phyloP scores from a whole-genome alignment of 2,888 invertebrate genomes.

The Drosophila nr. fundita region DNA sequence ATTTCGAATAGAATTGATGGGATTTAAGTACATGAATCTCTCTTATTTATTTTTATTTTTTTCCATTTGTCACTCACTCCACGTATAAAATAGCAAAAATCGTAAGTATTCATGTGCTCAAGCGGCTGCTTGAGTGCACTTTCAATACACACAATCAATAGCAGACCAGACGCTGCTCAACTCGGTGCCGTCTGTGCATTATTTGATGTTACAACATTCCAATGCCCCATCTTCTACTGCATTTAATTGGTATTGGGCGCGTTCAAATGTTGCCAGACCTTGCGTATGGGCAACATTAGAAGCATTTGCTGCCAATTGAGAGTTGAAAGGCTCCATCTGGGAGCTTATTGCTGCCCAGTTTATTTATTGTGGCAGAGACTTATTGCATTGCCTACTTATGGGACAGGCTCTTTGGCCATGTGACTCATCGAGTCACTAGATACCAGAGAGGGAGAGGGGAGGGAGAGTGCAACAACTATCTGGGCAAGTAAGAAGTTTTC shows the following conservation, averaged over 20 bases:
- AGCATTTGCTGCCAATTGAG: not conserved
- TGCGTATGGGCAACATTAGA: constrained; percentile 32
- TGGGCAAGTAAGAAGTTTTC: not conserved
- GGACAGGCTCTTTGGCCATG: not conserved
- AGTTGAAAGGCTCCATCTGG: constrained; percentile 6
- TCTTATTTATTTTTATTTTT: not conserved
- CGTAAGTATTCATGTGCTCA: constrained; percentile 9
- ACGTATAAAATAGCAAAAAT: not conserved
- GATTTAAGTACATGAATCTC: not conserved
- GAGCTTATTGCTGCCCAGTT: not conserved
- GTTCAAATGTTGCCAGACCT: constrained; percentile 9
- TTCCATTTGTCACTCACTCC: not conserved
- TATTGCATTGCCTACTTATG: constrained; percentile 21
- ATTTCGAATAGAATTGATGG: not conserved
- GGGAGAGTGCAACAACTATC: constrained; percentile 1
- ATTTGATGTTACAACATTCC: constrained; percentile 1
- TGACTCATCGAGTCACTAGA: constrained; percentile 17
- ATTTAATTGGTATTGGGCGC: constrained; percentile 6
- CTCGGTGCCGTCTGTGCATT: not conserved
- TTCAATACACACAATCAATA: constrained; percentile 60
- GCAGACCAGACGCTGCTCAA: constrained; percentile 9
- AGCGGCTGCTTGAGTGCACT: constrained; percentile 41
- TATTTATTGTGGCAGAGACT: not conserved
- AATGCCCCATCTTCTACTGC: not conserved
- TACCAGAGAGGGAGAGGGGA: not conserved